Conservation (phyloP, 1,140 invertebrate genomes). For the Lucilia cuprina region DNA sequence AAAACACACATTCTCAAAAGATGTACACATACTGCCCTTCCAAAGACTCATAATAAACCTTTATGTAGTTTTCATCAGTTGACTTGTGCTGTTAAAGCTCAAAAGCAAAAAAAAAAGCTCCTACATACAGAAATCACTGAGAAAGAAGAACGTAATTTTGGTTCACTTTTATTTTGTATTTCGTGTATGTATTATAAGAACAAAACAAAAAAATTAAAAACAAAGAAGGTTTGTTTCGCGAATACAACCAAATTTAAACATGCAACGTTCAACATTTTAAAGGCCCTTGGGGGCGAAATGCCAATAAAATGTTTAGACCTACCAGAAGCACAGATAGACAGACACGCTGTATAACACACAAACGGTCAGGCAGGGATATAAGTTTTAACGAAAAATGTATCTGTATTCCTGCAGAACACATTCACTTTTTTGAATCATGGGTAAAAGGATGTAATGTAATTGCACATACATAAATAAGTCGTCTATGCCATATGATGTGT, state of each 20-base stretch:
- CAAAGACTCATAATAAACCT: not conserved
- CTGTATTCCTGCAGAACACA: not conserved
- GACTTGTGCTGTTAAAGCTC: not conserved
- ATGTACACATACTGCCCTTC: not conserved
- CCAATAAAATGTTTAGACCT: constrained; percentile 40
- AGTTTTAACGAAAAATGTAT: not conserved
- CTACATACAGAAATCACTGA: not conserved
- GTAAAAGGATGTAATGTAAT: too few relatives aligned
- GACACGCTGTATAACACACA: not conserved
- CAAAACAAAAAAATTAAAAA: not conserved
- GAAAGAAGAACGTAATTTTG: not conserved
- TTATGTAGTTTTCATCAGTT: not conserved
- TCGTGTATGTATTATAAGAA: not conserved
- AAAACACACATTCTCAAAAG: too few relatives aligned
- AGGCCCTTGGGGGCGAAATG: constrained; percentile 38
- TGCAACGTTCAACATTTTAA: not conserved
- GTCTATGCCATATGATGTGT: too few relatives aligned
- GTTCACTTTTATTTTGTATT: constrained; percentile 1
- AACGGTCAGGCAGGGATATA: not conserved
- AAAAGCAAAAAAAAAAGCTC: not conserved
- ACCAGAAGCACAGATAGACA: constrained; percentile 38
- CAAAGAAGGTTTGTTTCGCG: not conserved
- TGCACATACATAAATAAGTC: too few relatives aligned
- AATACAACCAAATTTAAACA: not conserved
- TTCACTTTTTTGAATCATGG: not conserved